These are phyloP conservation scores for Epinephelus coioides DNA, from an alignment of 2,797 vertebrate genomes.

Conservation along the genomic window DNA sequence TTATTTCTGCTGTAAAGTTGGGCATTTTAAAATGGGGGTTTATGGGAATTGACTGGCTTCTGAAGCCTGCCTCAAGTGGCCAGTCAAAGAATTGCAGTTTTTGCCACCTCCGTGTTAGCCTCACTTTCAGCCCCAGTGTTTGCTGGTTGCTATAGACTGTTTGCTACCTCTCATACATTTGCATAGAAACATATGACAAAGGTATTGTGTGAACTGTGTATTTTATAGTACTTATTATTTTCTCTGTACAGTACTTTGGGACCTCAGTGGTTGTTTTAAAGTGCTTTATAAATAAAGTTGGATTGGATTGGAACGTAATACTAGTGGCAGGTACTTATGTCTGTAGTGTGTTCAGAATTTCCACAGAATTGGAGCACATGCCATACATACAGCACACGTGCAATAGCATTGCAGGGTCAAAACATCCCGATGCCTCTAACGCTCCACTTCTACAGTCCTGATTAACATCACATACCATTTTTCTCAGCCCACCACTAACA, in stretches of 20 bases:
- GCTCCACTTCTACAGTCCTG: neutral
- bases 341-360: neutral
- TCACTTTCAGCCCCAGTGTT: too few species aligned
- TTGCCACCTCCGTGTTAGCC: too few species aligned
- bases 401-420: neutral
- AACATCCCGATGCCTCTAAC: neutral
- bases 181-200: neutral
- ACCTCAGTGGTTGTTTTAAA: too few species aligned
- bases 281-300: too few species aligned
- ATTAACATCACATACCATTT: conserved; percentile 34
- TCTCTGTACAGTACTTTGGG: too few species aligned
- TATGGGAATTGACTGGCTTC: too few species aligned
- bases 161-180: neutral
- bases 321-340: neutral
- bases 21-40: too few species aligned
- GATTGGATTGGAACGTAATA: neutral
- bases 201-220: neutral
- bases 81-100: too few species aligned
- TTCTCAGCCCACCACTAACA: conserved; percentile 44
- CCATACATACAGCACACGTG: neutral
- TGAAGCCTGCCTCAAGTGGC: too few species aligned
- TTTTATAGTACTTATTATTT: too few species aligned
- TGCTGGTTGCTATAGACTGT: too few species aligned
- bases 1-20: too few species aligned
- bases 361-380: neutral